These are phyloP conservation scores for Corythornis vintsioides DNA, from an alignment of 2,113 vertebrate genomes.

Conservation along the genomic window DNA sequence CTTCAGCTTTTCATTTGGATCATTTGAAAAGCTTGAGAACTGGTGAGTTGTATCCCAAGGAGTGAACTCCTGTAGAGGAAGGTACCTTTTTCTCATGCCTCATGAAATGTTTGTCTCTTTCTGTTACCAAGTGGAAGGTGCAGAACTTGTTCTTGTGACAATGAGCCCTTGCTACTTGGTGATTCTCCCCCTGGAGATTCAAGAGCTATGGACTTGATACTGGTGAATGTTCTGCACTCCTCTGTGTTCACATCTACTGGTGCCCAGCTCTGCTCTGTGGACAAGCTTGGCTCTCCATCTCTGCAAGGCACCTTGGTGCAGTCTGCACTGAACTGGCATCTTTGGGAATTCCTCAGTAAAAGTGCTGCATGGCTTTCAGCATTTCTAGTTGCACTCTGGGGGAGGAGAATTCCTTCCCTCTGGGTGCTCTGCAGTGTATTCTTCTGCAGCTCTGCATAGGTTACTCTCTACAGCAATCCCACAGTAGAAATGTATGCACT, in stretches of 20 bases:
- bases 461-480: neutral
- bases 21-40: slow-evolving; percentile 7
- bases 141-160: neutral
- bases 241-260: neutral
- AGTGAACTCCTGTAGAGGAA: neutral
- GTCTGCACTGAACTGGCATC: neutral
- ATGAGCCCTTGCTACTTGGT: neutral
- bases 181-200: neutral
- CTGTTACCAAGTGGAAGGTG: neutral
- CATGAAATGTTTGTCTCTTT: neutral
- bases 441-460: neutral
- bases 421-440: neutral
- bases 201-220: neutral
- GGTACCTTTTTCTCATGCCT: neutral
- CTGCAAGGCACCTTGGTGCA: neutral
- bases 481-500: neutral
- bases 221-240: neutral
- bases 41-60: neutral
- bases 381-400: neutral
- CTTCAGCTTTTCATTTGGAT: neutral
- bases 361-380: neutral
- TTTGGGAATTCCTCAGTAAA: neutral
- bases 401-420: neutral
- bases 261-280: neutral
- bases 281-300: neutral